phyloP scores from a whole-genome alignment of 2,113 vertebrate genomes.

The Chauna torquata region DNA sequence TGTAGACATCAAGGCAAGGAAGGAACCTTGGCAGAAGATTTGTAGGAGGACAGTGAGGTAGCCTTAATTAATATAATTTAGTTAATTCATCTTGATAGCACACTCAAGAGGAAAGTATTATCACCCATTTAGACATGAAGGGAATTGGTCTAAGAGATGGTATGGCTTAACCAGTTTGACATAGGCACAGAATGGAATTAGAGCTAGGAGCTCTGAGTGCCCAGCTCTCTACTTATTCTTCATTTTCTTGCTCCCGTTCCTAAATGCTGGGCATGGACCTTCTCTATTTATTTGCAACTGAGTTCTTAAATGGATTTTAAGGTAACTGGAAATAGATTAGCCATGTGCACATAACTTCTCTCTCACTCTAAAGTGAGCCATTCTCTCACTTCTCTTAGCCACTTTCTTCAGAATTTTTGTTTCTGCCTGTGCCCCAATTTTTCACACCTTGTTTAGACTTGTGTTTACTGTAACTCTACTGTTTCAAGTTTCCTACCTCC shows the following conservation, averaged over 20 bases:
- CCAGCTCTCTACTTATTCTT: background rate
- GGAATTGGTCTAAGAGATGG: background rate
- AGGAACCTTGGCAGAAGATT: background rate
- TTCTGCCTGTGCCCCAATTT: conserved; percentile 3
- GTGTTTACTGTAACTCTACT: conserved; percentile 58
- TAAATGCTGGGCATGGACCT: background rate
- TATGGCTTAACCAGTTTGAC: background rate
- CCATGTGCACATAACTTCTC: background rate
- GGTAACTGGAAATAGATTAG: conserved; percentile 35
- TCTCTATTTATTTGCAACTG: background rate
- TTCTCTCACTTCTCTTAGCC: background rate
- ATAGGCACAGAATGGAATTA: background rate
- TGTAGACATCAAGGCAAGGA: background rate
- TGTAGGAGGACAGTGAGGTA: background rate
- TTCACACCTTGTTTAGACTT: conserved; percentile 75
- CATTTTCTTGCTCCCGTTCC: background rate
- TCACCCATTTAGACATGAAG: background rate
- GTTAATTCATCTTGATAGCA: conserved; percentile 5
- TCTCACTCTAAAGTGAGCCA: background rate
- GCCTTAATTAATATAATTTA: background rate
- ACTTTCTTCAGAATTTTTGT: conserved; percentile 38
- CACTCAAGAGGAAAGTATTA: background rate
- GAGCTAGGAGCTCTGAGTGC: background rate
- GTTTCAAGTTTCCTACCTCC: conserved; percentile 74
- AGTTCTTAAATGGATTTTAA: conserved; percentile 3